Evolutionary conservation across 2,797 vertebrate genomes (phyloP).

Genomic region (Florisuga fusca): DNA sequence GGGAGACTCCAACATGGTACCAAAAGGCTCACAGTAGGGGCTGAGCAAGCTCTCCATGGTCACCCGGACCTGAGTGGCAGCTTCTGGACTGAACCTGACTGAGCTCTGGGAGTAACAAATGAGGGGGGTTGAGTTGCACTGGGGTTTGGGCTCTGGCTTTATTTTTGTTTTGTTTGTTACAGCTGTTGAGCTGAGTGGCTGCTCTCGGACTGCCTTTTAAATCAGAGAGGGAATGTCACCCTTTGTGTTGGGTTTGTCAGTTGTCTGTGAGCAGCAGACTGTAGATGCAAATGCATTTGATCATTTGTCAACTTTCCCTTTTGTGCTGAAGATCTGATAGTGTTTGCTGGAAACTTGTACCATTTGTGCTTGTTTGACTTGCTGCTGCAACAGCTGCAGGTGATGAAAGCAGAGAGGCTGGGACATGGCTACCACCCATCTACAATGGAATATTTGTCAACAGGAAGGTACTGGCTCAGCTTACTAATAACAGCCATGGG

Average conservation of each 20-base stretch:
- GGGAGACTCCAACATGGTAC: neutral
- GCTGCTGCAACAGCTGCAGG: slow-evolving; percentile 31
- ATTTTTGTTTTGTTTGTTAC: neutral
- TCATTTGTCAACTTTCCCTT: slow-evolving; percentile 49
- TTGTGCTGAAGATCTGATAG: slow-evolving; percentile 28
- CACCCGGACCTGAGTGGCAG: neutral
- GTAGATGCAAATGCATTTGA: slow-evolving; percentile 2
- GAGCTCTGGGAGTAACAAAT: neutral
- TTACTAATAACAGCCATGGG: slow-evolving; percentile 4
- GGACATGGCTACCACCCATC: neutral
- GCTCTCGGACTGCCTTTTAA: slow-evolving; percentile 1
- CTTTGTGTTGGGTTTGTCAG: neutral
- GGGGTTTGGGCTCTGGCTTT: neutral
- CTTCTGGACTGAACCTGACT: neutral
- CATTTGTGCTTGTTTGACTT: neutral
- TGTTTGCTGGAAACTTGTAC: neutral
- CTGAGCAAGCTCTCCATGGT: neutral
- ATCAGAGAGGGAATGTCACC: neutral
- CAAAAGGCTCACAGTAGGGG: neutral
- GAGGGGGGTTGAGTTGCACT: neutral
- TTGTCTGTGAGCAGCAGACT: slow-evolving; percentile 29
- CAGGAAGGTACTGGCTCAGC: neutral
- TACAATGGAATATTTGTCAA: slow-evolving; percentile 40
- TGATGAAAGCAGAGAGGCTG: slow-evolving; percentile 3
- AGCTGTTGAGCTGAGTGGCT: neutral